Conservation (phyloP, 2,113 vertebrate genomes). For the Mustela nigripes region DNA sequence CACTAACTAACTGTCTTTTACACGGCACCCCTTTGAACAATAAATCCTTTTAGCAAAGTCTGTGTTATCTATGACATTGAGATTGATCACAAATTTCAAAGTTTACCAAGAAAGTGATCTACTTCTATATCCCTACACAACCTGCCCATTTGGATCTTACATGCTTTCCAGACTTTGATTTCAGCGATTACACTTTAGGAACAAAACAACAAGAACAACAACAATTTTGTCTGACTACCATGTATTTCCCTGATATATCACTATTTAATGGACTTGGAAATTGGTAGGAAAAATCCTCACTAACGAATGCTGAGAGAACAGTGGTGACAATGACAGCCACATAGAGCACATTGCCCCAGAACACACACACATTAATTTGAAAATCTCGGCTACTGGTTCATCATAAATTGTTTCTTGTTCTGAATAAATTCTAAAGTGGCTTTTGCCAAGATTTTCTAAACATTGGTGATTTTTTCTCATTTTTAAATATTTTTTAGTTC, state of each 20-base stretch:
- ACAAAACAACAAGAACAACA: neutral
- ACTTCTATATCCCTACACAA: neutral
- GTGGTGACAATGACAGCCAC: neutral
- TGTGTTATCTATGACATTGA: neutral
- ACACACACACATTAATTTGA: neutral
- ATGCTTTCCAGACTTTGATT: slow-evolving; percentile 15
- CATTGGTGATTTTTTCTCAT: neutral
- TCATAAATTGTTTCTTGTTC: neutral
- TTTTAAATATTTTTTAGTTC: neutral
- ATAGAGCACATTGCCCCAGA: neutral
- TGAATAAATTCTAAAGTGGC: neutral
- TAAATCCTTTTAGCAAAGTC: neutral
- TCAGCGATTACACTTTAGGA: neutral
- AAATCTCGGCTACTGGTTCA: neutral
- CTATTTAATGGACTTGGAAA: neutral
- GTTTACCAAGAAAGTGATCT: neutral
- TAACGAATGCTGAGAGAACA: neutral
- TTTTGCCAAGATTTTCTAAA: neutral
- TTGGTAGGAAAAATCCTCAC: neutral
- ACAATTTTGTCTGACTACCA: neutral
- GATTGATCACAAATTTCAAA: neutral
- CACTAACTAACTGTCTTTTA: neutral
- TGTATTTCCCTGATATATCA: neutral
- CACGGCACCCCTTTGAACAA: neutral
- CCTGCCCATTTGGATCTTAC: neutral